phyloP scores from a whole-genome alignment of 2,113 vertebrate genomes.

The Psammodynastes pulverulentus region DNA sequence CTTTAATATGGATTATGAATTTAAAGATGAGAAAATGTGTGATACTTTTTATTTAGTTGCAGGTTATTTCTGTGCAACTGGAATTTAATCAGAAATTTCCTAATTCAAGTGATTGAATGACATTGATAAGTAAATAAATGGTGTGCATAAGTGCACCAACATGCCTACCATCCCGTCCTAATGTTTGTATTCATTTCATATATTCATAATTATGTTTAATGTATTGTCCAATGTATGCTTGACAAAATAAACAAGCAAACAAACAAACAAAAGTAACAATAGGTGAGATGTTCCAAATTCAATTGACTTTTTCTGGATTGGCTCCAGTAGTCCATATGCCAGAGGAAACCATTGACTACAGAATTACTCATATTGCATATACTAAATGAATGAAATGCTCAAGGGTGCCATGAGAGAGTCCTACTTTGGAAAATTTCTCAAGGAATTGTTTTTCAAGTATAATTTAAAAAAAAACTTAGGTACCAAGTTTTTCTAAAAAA shows the following conservation, averaged over 20 bases:
- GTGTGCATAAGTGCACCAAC: too few species aligned
- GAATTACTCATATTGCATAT: neutral
- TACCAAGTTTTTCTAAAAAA: conserved; percentile 22
- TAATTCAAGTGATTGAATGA: neutral
- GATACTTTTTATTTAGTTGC: neutral
- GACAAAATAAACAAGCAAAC: too few species aligned
- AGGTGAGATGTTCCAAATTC: neutral
- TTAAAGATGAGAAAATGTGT: neutral
- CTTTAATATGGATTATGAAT: neutral
- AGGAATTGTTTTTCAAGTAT: neutral
- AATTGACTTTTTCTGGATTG: neutral
- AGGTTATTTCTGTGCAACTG: neutral
- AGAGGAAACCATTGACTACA: neutral
- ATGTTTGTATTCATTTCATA: too few species aligned
- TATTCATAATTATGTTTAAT: too few species aligned
- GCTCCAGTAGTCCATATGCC: neutral
- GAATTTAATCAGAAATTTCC: neutral
- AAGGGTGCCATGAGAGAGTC: neutral
- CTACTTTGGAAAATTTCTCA: neutral
- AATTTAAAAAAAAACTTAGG: conserved; percentile 2
- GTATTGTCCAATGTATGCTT: too few species aligned
- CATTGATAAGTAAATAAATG: neutral
- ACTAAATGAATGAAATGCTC: neutral
- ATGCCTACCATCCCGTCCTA: too few species aligned
- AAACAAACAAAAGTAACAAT: too few species aligned